phyloP scores from a whole-genome alignment of 2,888 invertebrate genomes.

The Drosophila fungiperda region DNA sequence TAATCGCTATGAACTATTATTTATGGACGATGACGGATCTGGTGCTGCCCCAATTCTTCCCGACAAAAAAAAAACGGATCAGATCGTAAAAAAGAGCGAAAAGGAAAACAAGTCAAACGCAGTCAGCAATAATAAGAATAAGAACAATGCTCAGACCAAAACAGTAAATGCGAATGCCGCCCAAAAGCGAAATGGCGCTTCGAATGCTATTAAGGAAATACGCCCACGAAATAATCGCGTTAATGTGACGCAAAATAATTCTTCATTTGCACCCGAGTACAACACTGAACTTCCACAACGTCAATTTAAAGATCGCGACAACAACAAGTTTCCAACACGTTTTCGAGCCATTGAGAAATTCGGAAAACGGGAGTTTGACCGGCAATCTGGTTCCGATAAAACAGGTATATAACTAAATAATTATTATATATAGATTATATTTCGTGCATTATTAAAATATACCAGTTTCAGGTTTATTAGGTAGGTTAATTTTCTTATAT shows the following conservation, averaged over 20 bases:
- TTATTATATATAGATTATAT: neutral
- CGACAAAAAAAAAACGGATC: conserved; percentile 50
- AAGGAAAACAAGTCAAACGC: conserved; percentile 83
- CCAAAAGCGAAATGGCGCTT: conserved; percentile 18
- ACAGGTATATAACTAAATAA: conserved; percentile 87
- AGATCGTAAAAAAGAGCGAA: conserved; percentile 69
- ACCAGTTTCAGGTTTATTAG: neutral
- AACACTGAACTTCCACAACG: conserved; percentile 82
- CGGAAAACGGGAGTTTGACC: conserved; percentile 96
- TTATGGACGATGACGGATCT: conserved; percentile 80
- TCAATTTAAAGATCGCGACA: conserved; percentile 85
- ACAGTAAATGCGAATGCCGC: neutral
- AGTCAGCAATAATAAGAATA: conserved; percentile 59
- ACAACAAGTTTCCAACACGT: conserved; percentile 83
- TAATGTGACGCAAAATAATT: conserved; percentile 27
- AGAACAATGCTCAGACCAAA: conserved; percentile 59
- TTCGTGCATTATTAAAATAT: neutral
- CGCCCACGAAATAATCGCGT: conserved; percentile 84
- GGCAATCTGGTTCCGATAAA: conserved; percentile 97
- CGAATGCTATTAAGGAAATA: conserved; percentile 87
- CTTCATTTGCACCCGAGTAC: conserved; percentile 83
- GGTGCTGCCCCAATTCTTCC: conserved; percentile 18
- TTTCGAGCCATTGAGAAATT: conserved; percentile 86
- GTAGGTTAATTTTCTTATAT: too few relatives aligned
- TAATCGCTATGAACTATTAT: conserved; percentile 84